Evolutionary conservation across 53 echinoderm and acorn worm species (phyloP), one percentile per base, ranked within the genome.

Genomic region (Paelopatides confundens): DNA sequence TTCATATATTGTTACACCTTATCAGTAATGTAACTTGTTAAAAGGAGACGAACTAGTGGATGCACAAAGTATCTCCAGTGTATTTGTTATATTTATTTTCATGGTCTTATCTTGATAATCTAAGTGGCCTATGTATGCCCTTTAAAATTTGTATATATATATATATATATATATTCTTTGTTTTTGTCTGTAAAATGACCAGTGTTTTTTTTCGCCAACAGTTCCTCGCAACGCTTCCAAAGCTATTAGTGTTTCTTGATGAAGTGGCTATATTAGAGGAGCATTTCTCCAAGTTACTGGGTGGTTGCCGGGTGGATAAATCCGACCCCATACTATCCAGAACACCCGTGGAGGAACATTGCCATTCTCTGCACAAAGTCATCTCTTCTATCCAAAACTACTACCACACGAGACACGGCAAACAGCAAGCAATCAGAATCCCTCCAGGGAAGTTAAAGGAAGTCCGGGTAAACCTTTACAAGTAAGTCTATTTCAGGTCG

Each of bases 401-500:
- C 31, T 83, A 83, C 65, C 84, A 83, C 46, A 83, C 84, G 9
- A 36, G 84, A 65, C 84, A 64, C 38, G 84, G 84, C 35, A 35
- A 83, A 65, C 35, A 47, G 39, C 84, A 83, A 18, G 84, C 84
- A 1, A 38, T 83, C 18, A 83, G 84, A 38, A 87, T 87, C 63
- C 88, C 88, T 24, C 63, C 88, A 0, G 78, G 78, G n/a, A 87
- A 47, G 33, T 40, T 77, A 28, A 77, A 35, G 46, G 88, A 77
- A n/a, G 69, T 87, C 23, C 35, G 53, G 33, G 67, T 71, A 33
- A 50, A 67, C 9, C 84, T 83, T 26, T 83, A 64, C 27, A 64
- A 47, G 84, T 83, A 64, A 35, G 84, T 24, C 15, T 8, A 67
- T 18, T 58, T n/a, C n/a, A n/a, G n/a, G n/a, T n/a, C n/a, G n/a